Conservation (phyloP, 2,113 vertebrate genomes). For the Ceyx melanurus region DNA sequence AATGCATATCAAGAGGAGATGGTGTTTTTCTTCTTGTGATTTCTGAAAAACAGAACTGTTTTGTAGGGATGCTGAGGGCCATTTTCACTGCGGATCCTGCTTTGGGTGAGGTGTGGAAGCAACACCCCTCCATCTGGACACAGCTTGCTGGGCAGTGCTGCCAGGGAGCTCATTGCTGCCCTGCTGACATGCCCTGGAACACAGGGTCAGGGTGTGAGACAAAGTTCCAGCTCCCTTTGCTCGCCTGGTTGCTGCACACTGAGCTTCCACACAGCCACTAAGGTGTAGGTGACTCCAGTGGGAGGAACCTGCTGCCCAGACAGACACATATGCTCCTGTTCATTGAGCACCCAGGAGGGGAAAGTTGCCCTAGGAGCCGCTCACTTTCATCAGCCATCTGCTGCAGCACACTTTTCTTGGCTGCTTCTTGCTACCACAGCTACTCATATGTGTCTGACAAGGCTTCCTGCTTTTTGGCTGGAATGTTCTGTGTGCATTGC, state of each 20-base stretch:
- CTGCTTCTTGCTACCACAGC: background rate
- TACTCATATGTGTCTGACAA: background rate
- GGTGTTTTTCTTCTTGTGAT: accelerated
- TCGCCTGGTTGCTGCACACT: accelerated
- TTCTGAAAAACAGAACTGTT: background rate
- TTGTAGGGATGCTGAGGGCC: background rate
- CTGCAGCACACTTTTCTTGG: background rate
- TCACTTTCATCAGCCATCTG: background rate
- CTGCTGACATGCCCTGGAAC: accelerated
- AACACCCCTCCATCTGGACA: background rate
- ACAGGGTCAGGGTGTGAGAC: accelerated
- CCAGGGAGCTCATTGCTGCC: accelerated
- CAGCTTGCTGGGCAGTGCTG: background rate
- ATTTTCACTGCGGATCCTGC: background rate
- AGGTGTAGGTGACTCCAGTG: accelerated
- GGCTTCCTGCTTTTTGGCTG: background rate
- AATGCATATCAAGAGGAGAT: background rate
- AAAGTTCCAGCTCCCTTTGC: accelerated
- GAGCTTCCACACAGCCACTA: background rate
- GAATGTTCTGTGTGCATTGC: accelerated
- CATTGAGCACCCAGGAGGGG: accelerated
- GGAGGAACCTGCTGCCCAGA: background rate
- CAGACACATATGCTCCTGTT: accelerated
- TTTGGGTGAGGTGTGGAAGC: background rate
- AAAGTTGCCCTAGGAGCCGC: background rate